Percentiles rank a stretch among this genome's conserved stretches.
Evolutionary conservation across 2,888 invertebrate genomes (phyloP).

Genomic region (Parnassius smintheus): DNA sequence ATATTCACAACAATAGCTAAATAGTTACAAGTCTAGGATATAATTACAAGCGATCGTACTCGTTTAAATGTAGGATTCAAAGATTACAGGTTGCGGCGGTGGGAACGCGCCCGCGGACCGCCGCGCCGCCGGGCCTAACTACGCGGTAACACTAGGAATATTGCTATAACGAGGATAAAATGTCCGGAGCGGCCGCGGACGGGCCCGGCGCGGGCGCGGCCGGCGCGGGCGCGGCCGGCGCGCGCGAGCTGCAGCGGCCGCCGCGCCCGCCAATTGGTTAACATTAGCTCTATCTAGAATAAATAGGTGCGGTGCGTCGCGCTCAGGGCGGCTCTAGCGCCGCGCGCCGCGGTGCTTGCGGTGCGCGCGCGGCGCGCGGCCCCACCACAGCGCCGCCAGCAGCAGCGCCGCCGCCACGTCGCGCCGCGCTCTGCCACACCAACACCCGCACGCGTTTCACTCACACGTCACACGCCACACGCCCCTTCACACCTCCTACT

Average conservation of each 20-base stretch:
- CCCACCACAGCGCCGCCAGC: slow-evolving; percentile 66
- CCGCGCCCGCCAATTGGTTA: slow-evolving; percentile 70
- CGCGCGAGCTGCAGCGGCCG: slow-evolving; percentile 57
- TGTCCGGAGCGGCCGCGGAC: slow-evolving; percentile 39
- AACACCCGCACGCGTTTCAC: slow-evolving; percentile 29
- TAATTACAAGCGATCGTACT: slow-evolving; percentile 71
- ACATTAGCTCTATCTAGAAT: slow-evolving; percentile 79
- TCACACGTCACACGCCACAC: slow-evolving; percentile 9
- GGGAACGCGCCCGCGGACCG: slow-evolving; percentile 40
- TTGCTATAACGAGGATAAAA: slow-evolving; percentile 52
- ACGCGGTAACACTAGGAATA: slow-evolving; percentile 49
- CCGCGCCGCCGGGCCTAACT: slow-evolving; percentile 38
- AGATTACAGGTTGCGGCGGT: slow-evolving; percentile 53
- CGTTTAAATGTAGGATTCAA: slow-evolving; percentile 64
- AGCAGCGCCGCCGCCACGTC: slow-evolving; percentile 58
- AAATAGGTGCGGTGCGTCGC: slow-evolving; percentile 53
- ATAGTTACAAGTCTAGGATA: slow-evolving; percentile 69
- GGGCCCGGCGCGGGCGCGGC: slow-evolving; percentile 44
- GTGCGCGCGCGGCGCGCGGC: slow-evolving; percentile 61
- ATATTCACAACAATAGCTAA: slow-evolving; percentile 70
- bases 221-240: slow-evolving; percentile 50
- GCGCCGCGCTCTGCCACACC: slow-evolving; percentile 54
- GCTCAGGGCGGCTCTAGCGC: slow-evolving; percentile 79
- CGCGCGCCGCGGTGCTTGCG: slow-evolving; percentile 81
- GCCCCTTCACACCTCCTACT: slow-evolving; percentile 25